Conservation (phyloP, 2,797 vertebrate species). For the Arvicola amphibius region DNA sequence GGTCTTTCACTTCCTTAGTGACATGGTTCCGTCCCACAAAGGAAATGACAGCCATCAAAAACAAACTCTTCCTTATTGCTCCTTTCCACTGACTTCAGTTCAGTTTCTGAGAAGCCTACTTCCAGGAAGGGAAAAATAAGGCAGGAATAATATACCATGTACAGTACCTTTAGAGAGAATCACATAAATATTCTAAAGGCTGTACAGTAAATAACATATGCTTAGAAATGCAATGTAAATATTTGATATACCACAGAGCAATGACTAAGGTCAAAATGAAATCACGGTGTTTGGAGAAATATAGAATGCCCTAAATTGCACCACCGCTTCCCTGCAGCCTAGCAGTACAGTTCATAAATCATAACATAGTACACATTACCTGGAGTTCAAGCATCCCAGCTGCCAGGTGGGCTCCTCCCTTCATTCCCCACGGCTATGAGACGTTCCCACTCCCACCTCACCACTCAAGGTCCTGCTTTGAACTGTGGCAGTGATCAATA, state of each 20-base stretch:
- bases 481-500: slow-evolving; percentile 75
- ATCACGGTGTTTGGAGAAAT: slow-evolving; percentile 74
- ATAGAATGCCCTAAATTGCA: slow-evolving; percentile 59
- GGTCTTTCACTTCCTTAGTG: background rate
- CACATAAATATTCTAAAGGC: slow-evolving; percentile 78
- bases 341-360: background rate
- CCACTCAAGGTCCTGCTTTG: slow-evolving; percentile 67
- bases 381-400: slow-evolving; percentile 68
- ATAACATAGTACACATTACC: slow-evolving; percentile 52
- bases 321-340: background rate
- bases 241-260: slow-evolving; percentile 77
- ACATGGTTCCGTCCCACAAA: background rate
- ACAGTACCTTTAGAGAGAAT: slow-evolving; percentile 71
- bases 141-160: slow-evolving; percentile 57
- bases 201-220: slow-evolving; percentile 78
- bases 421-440: slow-evolving; percentile 3
- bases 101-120: background rate
- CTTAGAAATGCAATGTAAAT: slow-evolving; percentile 81
- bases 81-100: slow-evolving; percentile 17
- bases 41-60: background rate
- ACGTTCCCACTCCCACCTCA: slow-evolving; percentile 48
- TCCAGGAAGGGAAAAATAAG: background rate
- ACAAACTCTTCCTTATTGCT: slow-evolving; percentile 1
- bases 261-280: slow-evolving; percentile 71
- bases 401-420: slow-evolving; percentile 56